Base-by-base conservation (phyloP, 2,888 invertebrate species). In the Laothoe populi region DNA sequence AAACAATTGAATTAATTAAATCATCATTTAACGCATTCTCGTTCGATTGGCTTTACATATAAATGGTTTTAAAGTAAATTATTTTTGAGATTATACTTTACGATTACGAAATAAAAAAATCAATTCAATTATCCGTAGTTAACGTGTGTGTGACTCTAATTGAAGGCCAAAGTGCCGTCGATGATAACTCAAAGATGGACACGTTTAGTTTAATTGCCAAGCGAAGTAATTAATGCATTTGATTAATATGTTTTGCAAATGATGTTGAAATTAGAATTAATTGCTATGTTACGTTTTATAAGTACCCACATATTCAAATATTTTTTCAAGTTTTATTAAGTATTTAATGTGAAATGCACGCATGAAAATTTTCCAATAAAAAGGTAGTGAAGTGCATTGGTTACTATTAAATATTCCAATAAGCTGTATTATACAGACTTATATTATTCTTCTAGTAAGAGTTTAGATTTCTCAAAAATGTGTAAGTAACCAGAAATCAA, bases 131-230 rank as follows among this genome's bases (percentile, higher is more conserved):
- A 83, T 75, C 73, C 74, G 75, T 77, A 79, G 80, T 83, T 84
- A 79, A 83, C 78, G 78, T 78, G 81, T 77, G 78, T 78, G 81
- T 80, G 78, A 73, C 72, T 78, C 78, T 82, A 80, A 86, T 84
- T 84, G 74, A 72, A 66, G 71, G 62, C 62, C 66, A 70, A 66
- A 68, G 67, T 66, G 76, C 82, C 77, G 64, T 69, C 19, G 71
- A 81, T 71, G 57, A 63, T 68, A 53, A 53, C 53, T 53, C 53
- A 53, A 19, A 53, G 58, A 58, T 57, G 53, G 53, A 53, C 53
- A 53, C 31, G 53, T 64, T 23, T 45, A 23, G 46, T 57, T 53
- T 53, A 53, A 53, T 53, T 53, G 53, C 53, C 35, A 63, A 70
- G 71, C 66, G 70, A 68, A 64, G 62, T 46, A 67, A 71, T 70